Evolutionary conservation across 2,888 invertebrate genomes (phyloP).

Genomic region (Agelastica alni): DNA sequence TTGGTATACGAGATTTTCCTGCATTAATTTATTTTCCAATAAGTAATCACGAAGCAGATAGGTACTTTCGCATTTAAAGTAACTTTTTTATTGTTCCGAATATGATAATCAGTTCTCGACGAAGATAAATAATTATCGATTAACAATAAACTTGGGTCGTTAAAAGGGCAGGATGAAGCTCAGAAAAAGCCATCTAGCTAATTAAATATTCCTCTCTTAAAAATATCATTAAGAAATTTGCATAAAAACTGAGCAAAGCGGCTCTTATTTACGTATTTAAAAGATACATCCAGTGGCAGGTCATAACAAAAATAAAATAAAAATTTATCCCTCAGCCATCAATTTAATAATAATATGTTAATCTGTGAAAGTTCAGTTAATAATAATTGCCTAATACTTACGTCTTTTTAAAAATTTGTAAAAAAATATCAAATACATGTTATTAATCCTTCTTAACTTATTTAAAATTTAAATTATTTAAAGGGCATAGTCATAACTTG

Average conservation of each 20-base stretch:
- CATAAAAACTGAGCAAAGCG: conserved; percentile 42
- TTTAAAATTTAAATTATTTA: too few species aligned
- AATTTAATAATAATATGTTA: too few species aligned
- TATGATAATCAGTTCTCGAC: conserved; percentile 21
- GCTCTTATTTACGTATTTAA: conserved; percentile 41
- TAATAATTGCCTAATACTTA: too few species aligned
- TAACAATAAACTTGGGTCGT: conserved; percentile 24
- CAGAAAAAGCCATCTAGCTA: conserved; percentile 34
- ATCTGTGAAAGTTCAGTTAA: too few species aligned
- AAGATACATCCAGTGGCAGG: conserved; percentile 32
- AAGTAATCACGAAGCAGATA: conserved; percentile 14
- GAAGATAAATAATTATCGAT: conserved; percentile 29
- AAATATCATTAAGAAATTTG: conserved; percentile 43
- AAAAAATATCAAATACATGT: too few species aligned
- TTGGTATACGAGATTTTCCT: background rate
- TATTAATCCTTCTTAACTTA: too few species aligned
- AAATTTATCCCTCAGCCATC: too few species aligned
- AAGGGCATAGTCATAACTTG: too few species aligned
- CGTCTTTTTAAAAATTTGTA: too few species aligned
- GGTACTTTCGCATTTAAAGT: conserved; percentile 10
- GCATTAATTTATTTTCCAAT: conserved; percentile 9
- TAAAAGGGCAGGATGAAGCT: conserved; percentile 27
- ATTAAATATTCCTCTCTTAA: conserved; percentile 36
- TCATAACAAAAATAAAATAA: too few species aligned
- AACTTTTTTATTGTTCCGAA: conserved; percentile 24